phyloP scores from a whole-genome alignment of 30 jellyfish, hydroid and myxozoan genomes.

The Aurelia aurita complex sp. Pacific region DNA sequence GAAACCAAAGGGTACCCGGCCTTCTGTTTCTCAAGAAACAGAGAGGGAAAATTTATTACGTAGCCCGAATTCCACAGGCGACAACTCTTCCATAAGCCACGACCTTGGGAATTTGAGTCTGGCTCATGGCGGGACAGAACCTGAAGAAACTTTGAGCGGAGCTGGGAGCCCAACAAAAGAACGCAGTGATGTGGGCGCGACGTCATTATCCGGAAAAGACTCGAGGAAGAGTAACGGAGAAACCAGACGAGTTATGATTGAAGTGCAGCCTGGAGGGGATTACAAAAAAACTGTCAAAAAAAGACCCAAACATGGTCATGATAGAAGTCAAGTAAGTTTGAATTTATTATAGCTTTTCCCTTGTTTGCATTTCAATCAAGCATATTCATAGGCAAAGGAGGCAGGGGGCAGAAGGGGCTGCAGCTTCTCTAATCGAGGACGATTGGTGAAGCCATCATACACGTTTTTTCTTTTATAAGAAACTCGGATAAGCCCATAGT shows the following conservation, averaged over 20 bases:
- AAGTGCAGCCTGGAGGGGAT: conserved; percentile 83
- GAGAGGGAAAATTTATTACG: conserved; percentile 38
- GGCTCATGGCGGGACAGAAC: conserved; percentile 54
- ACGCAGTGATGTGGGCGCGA: conserved; percentile 22
- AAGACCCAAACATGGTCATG: conserved; percentile 86
- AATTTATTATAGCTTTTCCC: too few species aligned
- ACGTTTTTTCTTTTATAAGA: too few species aligned
- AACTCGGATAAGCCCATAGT: too few species aligned
- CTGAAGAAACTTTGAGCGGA: conserved; percentile 51
- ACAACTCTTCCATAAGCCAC: conserved; percentile 21
- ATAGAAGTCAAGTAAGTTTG: conserved; percentile 61
- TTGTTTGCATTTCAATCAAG: too few species aligned
- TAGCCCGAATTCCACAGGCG: conserved; percentile 32
- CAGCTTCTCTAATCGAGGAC: too few species aligned
- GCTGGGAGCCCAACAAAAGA: conserved; percentile 77
- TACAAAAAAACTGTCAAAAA: conserved; percentile 62
- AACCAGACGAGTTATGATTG: conserved; percentile 79
- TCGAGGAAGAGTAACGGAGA: conserved; percentile 76
- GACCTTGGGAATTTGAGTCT: conserved; percentile 52
- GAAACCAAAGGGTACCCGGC: conserved; percentile 43
- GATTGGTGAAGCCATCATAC: too few species aligned
- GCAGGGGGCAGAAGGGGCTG: too few species aligned
- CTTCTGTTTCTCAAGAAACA: conserved; percentile 59
- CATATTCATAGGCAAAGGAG: too few species aligned
- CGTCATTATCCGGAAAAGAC: conserved; percentile 56